Percentiles rank a stretch among this genome's conserved stretches.
These are phyloP conservation scores for Heterodera carotae DNA, from an alignment of 1,140 invertebrate genomes.

Conservation along the genomic window DNA sequence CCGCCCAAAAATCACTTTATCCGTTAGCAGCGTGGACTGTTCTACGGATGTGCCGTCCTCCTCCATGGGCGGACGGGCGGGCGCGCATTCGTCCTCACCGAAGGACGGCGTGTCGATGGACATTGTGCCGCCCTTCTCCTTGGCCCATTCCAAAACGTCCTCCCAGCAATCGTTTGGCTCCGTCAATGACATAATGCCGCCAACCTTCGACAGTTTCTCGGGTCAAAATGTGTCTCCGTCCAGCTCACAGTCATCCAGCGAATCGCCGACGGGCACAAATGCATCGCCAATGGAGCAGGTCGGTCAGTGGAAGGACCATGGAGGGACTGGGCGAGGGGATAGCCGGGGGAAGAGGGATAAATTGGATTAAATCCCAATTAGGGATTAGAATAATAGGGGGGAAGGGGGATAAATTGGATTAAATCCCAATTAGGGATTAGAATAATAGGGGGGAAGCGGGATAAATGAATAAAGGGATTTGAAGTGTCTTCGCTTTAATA, in stretches of 20 bases:
- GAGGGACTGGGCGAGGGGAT: too few relatives aligned
- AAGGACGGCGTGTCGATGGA: background rate
- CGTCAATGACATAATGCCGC: background rate
- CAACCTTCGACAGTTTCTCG: background rate
- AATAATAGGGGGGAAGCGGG: too few relatives aligned
- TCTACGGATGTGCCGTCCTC: background rate
- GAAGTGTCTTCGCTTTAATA: too few relatives aligned
- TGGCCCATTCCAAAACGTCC: background rate
- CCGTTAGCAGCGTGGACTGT: conserved; percentile 4
- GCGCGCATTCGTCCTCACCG: background rate
- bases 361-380: too few relatives aligned
- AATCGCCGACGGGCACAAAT: background rate
- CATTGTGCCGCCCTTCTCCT: background rate
- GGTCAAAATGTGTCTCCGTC: background rate
- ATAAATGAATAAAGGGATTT: too few relatives aligned
- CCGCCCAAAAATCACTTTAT: background rate
- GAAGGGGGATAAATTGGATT: too few relatives aligned
- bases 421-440: too few relatives aligned
- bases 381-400: too few relatives aligned
- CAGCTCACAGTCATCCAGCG: background rate
- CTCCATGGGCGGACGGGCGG: background rate
- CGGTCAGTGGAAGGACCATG: too few relatives aligned
- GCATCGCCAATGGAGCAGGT: background rate
- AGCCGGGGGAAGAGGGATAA: too few relatives aligned
- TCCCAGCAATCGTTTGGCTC: background rate